Percentiles rank a stretch among this genome's conserved stretches.
phyloP scores from a whole-genome alignment of 2,797 vertebrate genomes.

The Arrhamphus sclerolepis region DNA sequence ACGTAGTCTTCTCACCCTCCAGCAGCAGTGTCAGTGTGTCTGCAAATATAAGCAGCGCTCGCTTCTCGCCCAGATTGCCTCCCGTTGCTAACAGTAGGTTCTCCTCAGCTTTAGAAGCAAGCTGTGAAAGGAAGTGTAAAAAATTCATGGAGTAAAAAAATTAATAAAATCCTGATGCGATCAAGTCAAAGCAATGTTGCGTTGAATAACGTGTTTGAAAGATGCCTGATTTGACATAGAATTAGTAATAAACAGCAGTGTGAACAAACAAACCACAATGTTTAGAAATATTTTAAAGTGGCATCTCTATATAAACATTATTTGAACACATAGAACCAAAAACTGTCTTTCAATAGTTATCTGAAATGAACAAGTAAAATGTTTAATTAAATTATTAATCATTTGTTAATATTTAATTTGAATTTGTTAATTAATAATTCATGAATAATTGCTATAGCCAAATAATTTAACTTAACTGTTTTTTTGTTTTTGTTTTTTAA shows the following conservation, averaged over 20 bases:
- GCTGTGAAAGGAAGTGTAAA: constrained; percentile 70
- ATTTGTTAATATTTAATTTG: no score
- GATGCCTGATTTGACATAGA: no score
- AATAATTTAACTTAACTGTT: no score
- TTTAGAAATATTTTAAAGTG: background rate
- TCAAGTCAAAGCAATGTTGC: background rate
- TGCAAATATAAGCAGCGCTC: constrained; percentile 91
- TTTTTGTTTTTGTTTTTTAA: no score
- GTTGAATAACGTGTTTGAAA: no score
- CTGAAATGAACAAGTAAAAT: background rate
- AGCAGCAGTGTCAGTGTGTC: constrained; percentile 95
- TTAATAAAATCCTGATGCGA: background rate
- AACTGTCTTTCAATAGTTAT: background rate
- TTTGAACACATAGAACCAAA: background rate
- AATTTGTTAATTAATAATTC: no score
- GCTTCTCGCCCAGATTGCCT: constrained; percentile 89
- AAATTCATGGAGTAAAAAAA: constrained; percentile 2
- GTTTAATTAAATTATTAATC: no score
- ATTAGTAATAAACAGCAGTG: no score
- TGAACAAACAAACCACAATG: no score
- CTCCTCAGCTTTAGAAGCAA: constrained; percentile 94
- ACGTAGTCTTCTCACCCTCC: constrained; percentile 82
- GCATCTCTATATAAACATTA: background rate
- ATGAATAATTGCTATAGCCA: no score
- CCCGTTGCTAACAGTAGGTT: constrained; percentile 90